Conservation (phyloP, 2,888 invertebrate species). For the Lamproptera curius region DNA sequence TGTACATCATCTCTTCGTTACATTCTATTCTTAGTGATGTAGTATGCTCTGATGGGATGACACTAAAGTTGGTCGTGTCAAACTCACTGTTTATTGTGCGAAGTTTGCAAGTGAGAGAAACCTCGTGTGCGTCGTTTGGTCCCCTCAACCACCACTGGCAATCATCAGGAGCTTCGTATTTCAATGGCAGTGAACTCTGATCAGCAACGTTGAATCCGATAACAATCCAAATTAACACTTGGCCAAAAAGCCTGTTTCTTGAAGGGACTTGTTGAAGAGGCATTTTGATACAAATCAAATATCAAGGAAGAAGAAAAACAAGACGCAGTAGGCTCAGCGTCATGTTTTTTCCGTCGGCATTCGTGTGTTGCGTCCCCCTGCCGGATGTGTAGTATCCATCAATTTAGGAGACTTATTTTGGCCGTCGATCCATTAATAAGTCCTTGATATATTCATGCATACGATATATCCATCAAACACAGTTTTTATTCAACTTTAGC, state of each 20-base stretch:
- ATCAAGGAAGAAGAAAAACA: slow-evolving; percentile 74
- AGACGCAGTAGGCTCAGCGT: slow-evolving; percentile 69
- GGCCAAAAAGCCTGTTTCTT: slow-evolving; percentile 53
- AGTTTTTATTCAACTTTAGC: slow-evolving; percentile 12
- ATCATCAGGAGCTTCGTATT: slow-evolving; percentile 91
- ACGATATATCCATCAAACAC: slow-evolving; percentile 43
- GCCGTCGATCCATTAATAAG: slow-evolving; percentile 43
- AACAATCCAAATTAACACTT: slow-evolving; percentile 65
- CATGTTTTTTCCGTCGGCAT: slow-evolving; percentile 76
- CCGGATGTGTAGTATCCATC: slow-evolving; percentile 74
- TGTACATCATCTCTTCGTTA: slow-evolving; percentile 88
- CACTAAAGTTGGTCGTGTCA: slow-evolving; percentile 92
- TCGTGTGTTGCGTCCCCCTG: slow-evolving; percentile 65
- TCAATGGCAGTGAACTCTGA: slow-evolving; percentile 68
- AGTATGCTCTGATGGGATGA: slow-evolving; percentile 90
- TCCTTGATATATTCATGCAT: slow-evolving; percentile 51
- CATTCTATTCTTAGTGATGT: slow-evolving; percentile 88
- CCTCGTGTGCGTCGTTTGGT: slow-evolving; percentile 82
- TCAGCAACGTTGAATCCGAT: slow-evolving; percentile 67
- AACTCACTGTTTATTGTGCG: slow-evolving; percentile 92
- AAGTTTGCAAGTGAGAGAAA: slow-evolving; percentile 87
- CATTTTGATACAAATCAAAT: slow-evolving; percentile 67
- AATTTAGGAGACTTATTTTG: slow-evolving; percentile 63
- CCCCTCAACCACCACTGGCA: slow-evolving; percentile 87
- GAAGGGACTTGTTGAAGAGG: slow-evolving; percentile 54